Percentiles rank a stretch among this genome's conserved stretches.
Evolutionary conservation across 2,113 vertebrate species (phyloP).

Genomic region (Hippocampus zosterae): DNA sequence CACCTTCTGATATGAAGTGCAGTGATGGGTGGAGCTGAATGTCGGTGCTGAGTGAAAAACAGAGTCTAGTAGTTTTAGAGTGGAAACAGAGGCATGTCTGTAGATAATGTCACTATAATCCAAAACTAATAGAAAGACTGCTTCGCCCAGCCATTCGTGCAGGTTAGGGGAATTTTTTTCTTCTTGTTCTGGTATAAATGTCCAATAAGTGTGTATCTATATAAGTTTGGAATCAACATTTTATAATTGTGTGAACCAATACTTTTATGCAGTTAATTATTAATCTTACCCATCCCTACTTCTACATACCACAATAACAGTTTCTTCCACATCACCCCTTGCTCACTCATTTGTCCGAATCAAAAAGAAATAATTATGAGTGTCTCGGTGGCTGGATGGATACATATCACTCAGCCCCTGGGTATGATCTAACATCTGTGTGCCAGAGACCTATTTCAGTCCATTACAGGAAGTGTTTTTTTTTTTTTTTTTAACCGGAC

Average conservation of each 20-base stretch:
- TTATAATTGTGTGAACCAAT: neutral
- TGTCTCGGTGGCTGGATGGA: slow-evolving; percentile 28
- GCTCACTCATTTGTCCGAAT: slow-evolving; percentile 18
- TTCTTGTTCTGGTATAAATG: no score
- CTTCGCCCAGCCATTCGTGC: no score
- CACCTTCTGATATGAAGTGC: neutral
- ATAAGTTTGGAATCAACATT: no score
- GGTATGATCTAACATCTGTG: slow-evolving; percentile 25
- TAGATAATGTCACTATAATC: no score
- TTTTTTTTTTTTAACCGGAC: slow-evolving; percentile 32
- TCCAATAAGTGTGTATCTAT: neutral
- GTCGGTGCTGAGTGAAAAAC: no score
- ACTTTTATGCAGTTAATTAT: neutral
- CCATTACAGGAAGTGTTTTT: slow-evolving; percentile 17
- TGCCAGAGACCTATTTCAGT: slow-evolving; percentile 25
- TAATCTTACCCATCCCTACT: neutral
- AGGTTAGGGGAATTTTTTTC: no score
- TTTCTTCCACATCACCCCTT: neutral
- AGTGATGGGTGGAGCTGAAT: neutral
- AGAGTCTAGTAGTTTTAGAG: no score
- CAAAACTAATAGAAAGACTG: no score
- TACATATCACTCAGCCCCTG: slow-evolving; percentile 16
- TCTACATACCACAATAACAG: neutral
- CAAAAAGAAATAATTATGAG: slow-evolving; percentile 12
- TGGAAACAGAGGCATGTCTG: no score